phyloP scores from a whole-genome alignment of 2,888 invertebrate species.

The Dyspetes luteomarginatus region DNA sequence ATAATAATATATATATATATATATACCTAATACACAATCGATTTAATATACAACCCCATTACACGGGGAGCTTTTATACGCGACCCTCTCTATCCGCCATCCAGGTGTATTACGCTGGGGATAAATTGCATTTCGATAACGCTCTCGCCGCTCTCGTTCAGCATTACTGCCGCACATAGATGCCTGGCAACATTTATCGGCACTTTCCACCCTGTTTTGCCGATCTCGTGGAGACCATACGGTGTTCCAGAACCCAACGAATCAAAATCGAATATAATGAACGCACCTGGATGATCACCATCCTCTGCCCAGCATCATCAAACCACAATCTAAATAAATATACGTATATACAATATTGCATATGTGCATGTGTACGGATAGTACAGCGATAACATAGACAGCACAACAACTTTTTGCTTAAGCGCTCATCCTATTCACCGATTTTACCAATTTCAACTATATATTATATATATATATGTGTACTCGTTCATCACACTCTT shows the following conservation, averaged over 20 bases:
- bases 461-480: neutral
- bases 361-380: neutral
- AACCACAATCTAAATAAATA: neutral
- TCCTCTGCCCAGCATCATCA: conserved; percentile 1
- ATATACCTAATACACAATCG: neutral
- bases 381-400: conserved; percentile 18
- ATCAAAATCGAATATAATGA: conserved; percentile 71
- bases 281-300: conserved; percentile 58
- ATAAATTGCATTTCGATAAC: conserved; percentile 75
- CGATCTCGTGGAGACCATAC: conserved; percentile 65
- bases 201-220: conserved; percentile 62
- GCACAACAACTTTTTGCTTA: conserved; percentile 37
- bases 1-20: neutral
- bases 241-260: no score
- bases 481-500: conserved; percentile 17
- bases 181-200: conserved; percentile 72
- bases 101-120: conserved; percentile 51
- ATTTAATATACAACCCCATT: conserved; percentile 26
- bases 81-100: neutral
- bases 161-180: conserved; percentile 71
- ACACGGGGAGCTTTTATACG: conserved; percentile 11
- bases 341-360: neutral
- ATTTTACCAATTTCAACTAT: neutral
- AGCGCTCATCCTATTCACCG: neutral
- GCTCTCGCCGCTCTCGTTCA: conserved; percentile 40